Evolutionary conservation across 1,140 invertebrate species (phyloP).

Genomic region (Listronotus bonariensis): DNA sequence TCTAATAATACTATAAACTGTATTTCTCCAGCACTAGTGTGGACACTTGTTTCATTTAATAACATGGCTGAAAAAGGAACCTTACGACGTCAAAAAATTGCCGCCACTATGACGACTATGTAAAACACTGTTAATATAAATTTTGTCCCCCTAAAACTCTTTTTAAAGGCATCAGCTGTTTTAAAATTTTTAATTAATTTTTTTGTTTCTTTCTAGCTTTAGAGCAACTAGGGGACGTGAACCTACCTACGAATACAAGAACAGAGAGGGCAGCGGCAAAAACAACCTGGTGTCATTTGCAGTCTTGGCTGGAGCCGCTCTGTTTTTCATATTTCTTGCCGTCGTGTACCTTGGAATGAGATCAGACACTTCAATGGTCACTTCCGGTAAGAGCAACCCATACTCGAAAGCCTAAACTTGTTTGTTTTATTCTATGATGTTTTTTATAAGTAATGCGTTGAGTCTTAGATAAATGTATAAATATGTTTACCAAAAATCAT

Average conservation of each 20-base stretch:
- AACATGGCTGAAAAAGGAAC: too few relatives aligned
- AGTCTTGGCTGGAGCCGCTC: slow-evolving; percentile 63
- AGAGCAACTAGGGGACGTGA: slow-evolving; percentile 53
- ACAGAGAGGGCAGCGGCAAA: slow-evolving; percentile 58
- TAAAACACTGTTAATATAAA: too few relatives aligned
- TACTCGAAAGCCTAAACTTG: slow-evolving; percentile 25
- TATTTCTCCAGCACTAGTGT: too few relatives aligned
- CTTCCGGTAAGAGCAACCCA: slow-evolving; percentile 47
- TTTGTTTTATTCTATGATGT: background rate
- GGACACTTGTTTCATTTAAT: too few relatives aligned
- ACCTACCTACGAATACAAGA: slow-evolving; percentile 57
- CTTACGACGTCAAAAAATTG: too few relatives aligned
- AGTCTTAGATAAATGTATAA: background rate
- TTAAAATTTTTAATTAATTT: background rate
- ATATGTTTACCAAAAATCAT: too few relatives aligned
- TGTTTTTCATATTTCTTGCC: slow-evolving; percentile 69
- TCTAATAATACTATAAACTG: too few relatives aligned
- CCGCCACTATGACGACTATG: too few relatives aligned
- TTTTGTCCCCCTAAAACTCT: too few relatives aligned
- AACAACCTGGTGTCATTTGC: slow-evolving; percentile 69
- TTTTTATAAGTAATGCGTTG: background rate
- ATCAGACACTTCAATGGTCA: slow-evolving; percentile 42
- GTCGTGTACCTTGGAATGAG: slow-evolving; percentile 69
- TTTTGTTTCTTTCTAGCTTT: slow-evolving; percentile 37
- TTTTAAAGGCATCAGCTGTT: too few relatives aligned